Conservation (phyloP, 2,888 invertebrate species). For the Trisateles emortualis region DNA sequence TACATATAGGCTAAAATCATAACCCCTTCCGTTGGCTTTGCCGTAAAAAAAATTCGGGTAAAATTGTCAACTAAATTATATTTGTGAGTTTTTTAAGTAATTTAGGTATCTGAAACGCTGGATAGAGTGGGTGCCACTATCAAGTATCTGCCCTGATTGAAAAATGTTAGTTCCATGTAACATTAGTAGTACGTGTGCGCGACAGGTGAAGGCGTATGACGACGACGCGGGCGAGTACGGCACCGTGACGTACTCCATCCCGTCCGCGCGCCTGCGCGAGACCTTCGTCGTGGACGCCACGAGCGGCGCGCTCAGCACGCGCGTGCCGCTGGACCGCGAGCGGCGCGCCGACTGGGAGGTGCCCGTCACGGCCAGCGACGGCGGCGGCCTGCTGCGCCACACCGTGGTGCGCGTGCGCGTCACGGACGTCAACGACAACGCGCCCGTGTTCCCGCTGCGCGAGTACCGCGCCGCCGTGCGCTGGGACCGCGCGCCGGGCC, state of each 20-base stretch:
- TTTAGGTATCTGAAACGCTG: too few species aligned
- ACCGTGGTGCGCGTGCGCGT: conserved; percentile 93
- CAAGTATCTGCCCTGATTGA: too few species aligned
- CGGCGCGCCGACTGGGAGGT: conserved; percentile 86
- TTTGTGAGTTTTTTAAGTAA: too few species aligned
- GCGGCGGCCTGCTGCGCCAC: conserved; percentile 92
- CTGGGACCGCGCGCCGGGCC: conserved; percentile 69
- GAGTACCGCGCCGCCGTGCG: conserved; percentile 93
- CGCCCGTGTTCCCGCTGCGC: conserved; percentile 91
- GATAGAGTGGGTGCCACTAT: not conserved
- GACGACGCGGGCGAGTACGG: conserved; percentile 93
- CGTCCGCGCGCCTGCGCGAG: conserved; percentile 90
- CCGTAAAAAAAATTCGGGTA: too few species aligned
- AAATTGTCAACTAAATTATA: too few species aligned
- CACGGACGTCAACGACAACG: conserved; percentile 94
- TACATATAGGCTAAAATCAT: too few species aligned
- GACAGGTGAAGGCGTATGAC: conserved; percentile 92
- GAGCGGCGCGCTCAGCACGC: conserved; percentile 91
- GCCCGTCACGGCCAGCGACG: conserved; percentile 93
- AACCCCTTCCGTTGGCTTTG: too few species aligned
- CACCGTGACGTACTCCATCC: conserved; percentile 91
- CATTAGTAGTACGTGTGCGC: not conserved
- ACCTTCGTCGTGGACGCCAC: conserved; percentile 91
- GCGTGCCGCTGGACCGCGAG: conserved; percentile 92
- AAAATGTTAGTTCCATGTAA: too few species aligned